These are phyloP conservation scores for Paraescarpia echinospica DNA, from an alignment of 1,140 invertebrate genomes.

Conservation along the genomic window DNA sequence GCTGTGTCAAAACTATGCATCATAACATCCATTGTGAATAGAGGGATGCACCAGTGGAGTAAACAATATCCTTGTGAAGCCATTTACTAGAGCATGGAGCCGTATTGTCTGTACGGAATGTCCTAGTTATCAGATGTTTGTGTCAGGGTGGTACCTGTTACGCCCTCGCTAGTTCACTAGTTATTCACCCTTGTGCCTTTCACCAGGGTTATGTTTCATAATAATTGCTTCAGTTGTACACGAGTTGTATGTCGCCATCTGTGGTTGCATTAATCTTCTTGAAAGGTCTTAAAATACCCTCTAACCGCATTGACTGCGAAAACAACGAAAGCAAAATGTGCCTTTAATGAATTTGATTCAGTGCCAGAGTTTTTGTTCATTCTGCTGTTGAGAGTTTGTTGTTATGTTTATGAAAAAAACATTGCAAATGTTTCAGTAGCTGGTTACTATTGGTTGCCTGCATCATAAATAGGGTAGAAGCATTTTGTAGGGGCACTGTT, in stretches of 20 bases:
- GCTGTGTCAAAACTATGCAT: background rate
- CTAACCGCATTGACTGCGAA: background rate
- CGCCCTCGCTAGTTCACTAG: background rate
- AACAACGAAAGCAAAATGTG: too few relatives aligned
- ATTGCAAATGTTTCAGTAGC: background rate
- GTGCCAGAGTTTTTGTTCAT: background rate
- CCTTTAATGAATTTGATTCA: background rate
- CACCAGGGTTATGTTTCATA: background rate
- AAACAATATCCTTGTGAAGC: background rate
- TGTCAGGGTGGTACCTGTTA: background rate
- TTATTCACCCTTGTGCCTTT: background rate
- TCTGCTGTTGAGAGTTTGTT: background rate
- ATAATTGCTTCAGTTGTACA: background rate
- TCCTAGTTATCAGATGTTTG: background rate
- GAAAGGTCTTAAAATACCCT: background rate
- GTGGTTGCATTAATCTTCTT: background rate
- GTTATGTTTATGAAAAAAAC: background rate
- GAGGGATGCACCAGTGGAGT: background rate
- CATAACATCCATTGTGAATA: background rate
- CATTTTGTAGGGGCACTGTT: too few relatives aligned
- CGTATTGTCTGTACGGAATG: background rate
- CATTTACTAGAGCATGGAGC: background rate
- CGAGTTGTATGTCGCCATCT: background rate
- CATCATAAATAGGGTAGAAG: too few relatives aligned
- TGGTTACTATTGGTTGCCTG: too few relatives aligned